Conservation (phyloP, 2,113 vertebrate genomes). For the Istiophorus platypterus region DNA sequence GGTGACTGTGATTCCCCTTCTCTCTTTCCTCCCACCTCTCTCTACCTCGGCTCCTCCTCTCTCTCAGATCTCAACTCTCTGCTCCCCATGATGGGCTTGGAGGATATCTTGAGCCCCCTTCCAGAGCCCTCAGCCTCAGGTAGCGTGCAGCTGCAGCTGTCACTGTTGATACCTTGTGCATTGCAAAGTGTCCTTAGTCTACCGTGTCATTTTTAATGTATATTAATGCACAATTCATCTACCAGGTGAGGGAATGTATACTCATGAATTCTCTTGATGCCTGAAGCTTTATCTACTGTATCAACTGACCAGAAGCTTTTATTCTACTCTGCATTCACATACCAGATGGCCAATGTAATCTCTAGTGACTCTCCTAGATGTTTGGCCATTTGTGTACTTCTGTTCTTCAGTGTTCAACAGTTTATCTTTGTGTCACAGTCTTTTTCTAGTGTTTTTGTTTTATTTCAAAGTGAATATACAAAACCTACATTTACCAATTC, state of each 20-base stretch:
- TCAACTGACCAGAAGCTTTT: slow-evolving; percentile 26
- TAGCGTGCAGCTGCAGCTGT: slow-evolving; percentile 58
- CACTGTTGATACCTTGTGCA: neutral
- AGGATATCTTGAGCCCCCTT: slow-evolving; percentile 84
- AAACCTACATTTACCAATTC: neutral
- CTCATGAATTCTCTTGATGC: neutral
- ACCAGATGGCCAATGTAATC: slow-evolving; percentile 9
- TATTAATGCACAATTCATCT: slow-evolving; percentile 7
- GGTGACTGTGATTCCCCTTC: slow-evolving; percentile 7
- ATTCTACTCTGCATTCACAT: neutral
- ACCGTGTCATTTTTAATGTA: slow-evolving; percentile 34
- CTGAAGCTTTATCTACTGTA: neutral
- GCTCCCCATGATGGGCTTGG: slow-evolving; percentile 72
- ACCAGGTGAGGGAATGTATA: slow-evolving; percentile 17
- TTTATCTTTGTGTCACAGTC: neutral
- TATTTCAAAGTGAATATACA: neutral
- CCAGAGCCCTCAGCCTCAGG: slow-evolving; percentile 89
- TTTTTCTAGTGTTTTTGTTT: neutral
- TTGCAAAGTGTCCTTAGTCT: neutral
- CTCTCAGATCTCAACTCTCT: slow-evolving; percentile 78
- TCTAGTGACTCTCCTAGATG: neutral
- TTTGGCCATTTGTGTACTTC: neutral
- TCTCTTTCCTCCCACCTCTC: neutral
- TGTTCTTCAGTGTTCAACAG: neutral
- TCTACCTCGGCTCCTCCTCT: slow-evolving; percentile 18